phyloP scores from a whole-genome alignment of 2,888 invertebrate genomes.

The Polydrusus pterygomalis region DNA sequence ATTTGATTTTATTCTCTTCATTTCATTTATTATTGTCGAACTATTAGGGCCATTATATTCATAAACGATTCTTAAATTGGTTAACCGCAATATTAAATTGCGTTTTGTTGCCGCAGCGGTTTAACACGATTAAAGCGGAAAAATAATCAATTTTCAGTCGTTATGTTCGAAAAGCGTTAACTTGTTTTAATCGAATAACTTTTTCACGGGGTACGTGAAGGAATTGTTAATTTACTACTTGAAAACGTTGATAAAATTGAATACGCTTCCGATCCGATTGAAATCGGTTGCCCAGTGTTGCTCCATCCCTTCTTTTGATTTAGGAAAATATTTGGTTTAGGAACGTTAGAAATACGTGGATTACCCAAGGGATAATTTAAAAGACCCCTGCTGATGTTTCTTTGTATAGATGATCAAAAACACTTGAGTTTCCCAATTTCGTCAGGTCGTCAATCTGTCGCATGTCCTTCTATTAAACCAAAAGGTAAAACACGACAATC shows the following conservation, averaged over 20 bases:
- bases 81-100: conserved; percentile 51
- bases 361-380: no score
- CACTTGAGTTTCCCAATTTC: no score
- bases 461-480: no score
- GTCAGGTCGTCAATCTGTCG: no score
- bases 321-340: no score
- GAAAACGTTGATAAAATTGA: neutral
- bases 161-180: conserved; percentile 49
- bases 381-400: no score
- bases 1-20: conserved; percentile 26
- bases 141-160: conserved; percentile 48
- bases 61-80: conserved; percentile 50
- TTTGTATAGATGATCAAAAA: no score
- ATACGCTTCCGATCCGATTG: neutral
- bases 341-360: no score
- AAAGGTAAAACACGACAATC: neutral
- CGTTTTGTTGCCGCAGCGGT: conserved; percentile 44
- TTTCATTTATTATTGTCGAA: conserved; percentile 24
- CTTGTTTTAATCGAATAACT: conserved; percentile 49
- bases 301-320: no score
- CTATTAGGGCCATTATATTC: conserved; percentile 39
- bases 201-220: conserved; percentile 35
- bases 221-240: conserved; percentile 20
- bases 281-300: neutral
- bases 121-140: conserved; percentile 48